Evolutionary conservation across 2,888 invertebrate species (phyloP), one percentile per base, ranked within the genome.

Genomic region (Maniola hyperantus): DNA sequence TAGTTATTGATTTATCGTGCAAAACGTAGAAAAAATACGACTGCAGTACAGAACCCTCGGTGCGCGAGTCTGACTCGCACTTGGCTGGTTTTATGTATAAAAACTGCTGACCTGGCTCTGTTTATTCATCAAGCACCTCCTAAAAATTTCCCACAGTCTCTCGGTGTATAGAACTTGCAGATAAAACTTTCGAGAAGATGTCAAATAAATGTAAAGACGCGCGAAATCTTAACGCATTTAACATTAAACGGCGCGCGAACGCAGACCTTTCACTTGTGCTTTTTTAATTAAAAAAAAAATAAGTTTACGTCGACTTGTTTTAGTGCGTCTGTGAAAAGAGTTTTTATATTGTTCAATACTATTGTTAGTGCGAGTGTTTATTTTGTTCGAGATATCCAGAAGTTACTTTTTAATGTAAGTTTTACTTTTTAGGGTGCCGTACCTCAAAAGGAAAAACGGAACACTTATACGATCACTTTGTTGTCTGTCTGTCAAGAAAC

Each of bases 141-240:
- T 7, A 7, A 0, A 53, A 26, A 20, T 11, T 51, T 51, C 13
- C 20, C 11, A 34, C 34, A 8, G 33, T n/a, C 55, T 36, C 55
- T 36, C 15, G 51, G 13, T 4, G 34, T 15, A 44, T 53, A 44
- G 26, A 44, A 13, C 20, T 11, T 26, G 33, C 11, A 65, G 53
- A 65, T 60, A 65, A 51, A 67, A 73, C 74, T 72, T 73, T 72
- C 73, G 69, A 61, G 50, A 61, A 77, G 70, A 73, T 76, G 76
- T 74, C 78, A 77, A 77, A 80, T 80, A 80, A 79, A 82, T 76
- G 74, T 72, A 67, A 77, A 76, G 68, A 71, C 74, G 79, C 79
- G 81, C 74, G 76, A 79, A 80, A 77, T 70, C 63, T 59, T 66
- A 64, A 78, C 77, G 76, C 80, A 81, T 73, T 80, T 74, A 70